Evolutionary conservation across 1,140 invertebrate genomes (phyloP).

Genomic region (Lucilia sericata): DNA sequence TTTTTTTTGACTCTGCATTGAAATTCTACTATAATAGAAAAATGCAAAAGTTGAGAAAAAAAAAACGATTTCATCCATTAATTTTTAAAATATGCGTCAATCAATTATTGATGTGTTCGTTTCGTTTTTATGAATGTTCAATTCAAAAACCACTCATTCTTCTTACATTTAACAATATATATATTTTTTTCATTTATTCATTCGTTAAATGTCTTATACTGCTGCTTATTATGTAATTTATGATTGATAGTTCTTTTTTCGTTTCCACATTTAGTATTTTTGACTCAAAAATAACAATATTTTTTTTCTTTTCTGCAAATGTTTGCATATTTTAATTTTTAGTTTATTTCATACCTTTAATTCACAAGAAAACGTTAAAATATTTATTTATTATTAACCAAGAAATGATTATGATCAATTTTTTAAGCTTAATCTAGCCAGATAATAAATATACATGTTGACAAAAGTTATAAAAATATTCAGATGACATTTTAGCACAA

Average conservation of each 20-base stretch:
- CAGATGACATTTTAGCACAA: too few species aligned
- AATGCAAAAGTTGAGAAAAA: too few species aligned
- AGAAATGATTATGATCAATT: too few species aligned
- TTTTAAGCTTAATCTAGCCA: too few species aligned
- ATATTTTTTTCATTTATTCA: too few species aligned
- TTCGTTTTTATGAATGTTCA: neutral
- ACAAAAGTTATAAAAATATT: too few species aligned
- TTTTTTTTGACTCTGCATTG: neutral
- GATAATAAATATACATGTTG: too few species aligned
- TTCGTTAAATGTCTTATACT: neutral
- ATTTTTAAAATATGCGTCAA: conserved; percentile 41
- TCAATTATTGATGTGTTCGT: conserved; percentile 37
- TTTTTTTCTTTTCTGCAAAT: neutral
- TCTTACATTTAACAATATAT: neutral
- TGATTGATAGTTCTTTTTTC: neutral
- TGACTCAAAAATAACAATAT: too few species aligned
- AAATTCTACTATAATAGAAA: neutral
- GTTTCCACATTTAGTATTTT: neutral
- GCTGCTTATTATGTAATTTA: neutral
- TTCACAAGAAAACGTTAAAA: too few species aligned
- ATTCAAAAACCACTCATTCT: conserved; percentile 9
- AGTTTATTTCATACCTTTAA: too few species aligned
- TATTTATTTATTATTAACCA: too few species aligned
- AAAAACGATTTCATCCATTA: conserved; percentile 20
- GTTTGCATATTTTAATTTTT: neutral